Base-by-base conservation (phyloP, 2,113 vertebrate genomes). In the Xiphias gladius region DNA sequence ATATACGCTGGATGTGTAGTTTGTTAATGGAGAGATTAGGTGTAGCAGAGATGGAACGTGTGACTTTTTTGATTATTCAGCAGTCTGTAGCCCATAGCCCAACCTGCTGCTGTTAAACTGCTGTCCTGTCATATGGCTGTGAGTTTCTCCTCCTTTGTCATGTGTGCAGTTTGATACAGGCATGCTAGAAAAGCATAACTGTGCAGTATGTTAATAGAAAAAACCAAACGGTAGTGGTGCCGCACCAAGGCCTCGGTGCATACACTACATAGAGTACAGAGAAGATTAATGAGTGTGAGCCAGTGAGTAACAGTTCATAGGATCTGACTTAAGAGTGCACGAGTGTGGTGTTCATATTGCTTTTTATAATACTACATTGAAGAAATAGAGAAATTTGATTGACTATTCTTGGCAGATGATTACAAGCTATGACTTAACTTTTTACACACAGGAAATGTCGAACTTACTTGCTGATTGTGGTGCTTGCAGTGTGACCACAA, bases 81-180 rank as follows among this genome's bases (percentile, higher is more conserved):
- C 35, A 17, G 11, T 35, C 2, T 67, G 35, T n/a, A 26, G 46
- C 1, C 50, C 10, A 7, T 30, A 4, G 57, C 2, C 28, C 43
- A 19, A 32, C 14, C 28, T 48, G 52, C 24, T 32, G 26, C 8
- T 17, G 5, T 55, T 54, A 30, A 26, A 19, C 46, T 24, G 11
- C 46, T 19, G 7, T 64, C 50, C 3, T 61, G 12, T 13, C 62
- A 50, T 13, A 3, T 1, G 6, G 32, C 12, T 73, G 7, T 5
- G 35, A 3, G 11, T 26, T n/a, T 43, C 32, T 57, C 5, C 32
- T 35, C 0, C 32, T 75, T 28, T 12, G 10, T 32, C 28, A 1
- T n/a, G 7, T 43, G 28, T 73, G 68, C 28, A 62, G 26, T 50
- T 57, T 58, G 48, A 39, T 65, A n/a, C 39, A 73, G 68, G 19